Percentiles rank a stretch among this genome's conserved stretches.
These are phyloP conservation scores for Ascaphus truei DNA, from an alignment of 2,113 vertebrate species.

Conservation along the genomic window DNA sequence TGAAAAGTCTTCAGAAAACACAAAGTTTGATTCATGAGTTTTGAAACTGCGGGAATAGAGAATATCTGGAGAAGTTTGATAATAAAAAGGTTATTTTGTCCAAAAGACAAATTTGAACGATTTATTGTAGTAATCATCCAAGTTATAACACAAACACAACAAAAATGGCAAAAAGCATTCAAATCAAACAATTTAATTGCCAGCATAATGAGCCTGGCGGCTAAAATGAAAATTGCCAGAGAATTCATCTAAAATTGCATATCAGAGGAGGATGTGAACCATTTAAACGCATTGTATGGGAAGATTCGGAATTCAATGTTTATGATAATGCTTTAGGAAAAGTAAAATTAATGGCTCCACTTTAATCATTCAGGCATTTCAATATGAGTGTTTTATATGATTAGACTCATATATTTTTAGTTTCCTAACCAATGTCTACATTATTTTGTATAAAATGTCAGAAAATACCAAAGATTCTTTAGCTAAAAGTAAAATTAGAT, in stretches of 20 bases:
- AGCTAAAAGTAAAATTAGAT: too few species aligned
- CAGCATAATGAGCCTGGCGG: slow-evolving; percentile 8
- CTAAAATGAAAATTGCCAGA: slow-evolving; percentile 19
- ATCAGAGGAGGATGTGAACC: background rate
- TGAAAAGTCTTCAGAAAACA: too few species aligned
- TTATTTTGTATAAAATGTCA: too few species aligned
- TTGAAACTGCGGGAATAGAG: background rate
- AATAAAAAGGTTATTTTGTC: background rate
- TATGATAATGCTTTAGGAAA: background rate
- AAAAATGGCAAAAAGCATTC: slow-evolving; percentile 7
- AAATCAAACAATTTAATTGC: slow-evolving; percentile 6
- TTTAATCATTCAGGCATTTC: too few species aligned
- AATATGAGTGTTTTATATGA: too few species aligned
- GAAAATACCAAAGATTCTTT: too few species aligned
- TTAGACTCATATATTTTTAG: too few species aligned
- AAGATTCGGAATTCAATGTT: background rate
- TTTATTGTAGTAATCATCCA: slow-evolving; percentile 7
- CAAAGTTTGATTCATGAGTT: background rate
- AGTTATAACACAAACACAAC: background rate
- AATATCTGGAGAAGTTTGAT: background rate
- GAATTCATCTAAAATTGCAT: slow-evolving; percentile 11
- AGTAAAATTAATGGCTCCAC: background rate
- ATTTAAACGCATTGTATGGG: too few species aligned
- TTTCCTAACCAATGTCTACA: too few species aligned
- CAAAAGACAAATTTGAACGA: slow-evolving; percentile 1